Conservation (phyloP, 1,140 invertebrate genomes). For the Muscidifurax raptorellus region DNA sequence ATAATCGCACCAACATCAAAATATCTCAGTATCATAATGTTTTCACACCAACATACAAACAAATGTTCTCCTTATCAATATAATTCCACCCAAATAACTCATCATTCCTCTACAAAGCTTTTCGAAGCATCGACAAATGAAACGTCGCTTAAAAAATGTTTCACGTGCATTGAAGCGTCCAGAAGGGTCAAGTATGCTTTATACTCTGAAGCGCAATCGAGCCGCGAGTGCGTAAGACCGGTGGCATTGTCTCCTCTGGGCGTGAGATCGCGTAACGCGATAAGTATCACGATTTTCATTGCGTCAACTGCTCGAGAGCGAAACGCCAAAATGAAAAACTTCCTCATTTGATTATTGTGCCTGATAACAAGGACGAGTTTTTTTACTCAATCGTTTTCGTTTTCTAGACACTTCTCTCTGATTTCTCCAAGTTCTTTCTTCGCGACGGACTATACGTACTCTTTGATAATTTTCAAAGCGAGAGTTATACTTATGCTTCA, state of each 20-base stretch:
- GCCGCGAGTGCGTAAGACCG: not conserved
- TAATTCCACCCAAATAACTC: not conserved
- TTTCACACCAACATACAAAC: too few relatives aligned
- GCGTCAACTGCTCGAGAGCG: not conserved
- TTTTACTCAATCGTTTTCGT: not conserved
- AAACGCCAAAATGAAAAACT: not conserved
- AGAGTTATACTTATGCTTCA: not conserved
- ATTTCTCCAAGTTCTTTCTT: not conserved
- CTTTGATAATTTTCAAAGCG: not conserved
- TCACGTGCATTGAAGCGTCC: not conserved
- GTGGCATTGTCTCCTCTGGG: not conserved
- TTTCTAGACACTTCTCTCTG: not conserved
- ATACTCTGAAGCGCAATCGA: not conserved
- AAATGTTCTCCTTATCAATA: too few relatives aligned
- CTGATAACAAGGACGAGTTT: constrained; percentile 10
- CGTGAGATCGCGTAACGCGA: constrained; percentile 30
- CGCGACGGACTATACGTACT: not conserved
- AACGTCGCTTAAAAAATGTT: not conserved
- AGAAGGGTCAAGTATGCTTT: constrained; percentile 17
- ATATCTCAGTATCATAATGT: too few relatives aligned
- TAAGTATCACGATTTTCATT: not conserved
- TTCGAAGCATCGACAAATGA: too few relatives aligned
- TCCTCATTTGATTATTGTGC: not conserved
- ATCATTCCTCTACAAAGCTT: too few relatives aligned
- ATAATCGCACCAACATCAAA: too few relatives aligned